A percentile compares a stretch with the other conserved stretches of the same genome.
These are phyloP conservation scores for Vultur gryphus DNA, from an alignment of 2,797 vertebrate species.

Conservation along the genomic window DNA sequence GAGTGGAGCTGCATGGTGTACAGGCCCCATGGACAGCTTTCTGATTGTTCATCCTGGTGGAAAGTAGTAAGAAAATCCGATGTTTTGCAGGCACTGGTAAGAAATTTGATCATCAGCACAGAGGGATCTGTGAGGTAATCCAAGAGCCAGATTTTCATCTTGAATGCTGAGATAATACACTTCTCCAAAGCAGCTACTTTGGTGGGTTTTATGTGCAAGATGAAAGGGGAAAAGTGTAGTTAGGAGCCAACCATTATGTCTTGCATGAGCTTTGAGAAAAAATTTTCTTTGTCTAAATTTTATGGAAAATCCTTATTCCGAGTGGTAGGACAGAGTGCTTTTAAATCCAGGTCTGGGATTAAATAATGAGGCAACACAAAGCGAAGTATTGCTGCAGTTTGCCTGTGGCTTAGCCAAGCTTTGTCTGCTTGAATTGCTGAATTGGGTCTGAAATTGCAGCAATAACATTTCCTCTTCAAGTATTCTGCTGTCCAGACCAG, in stretches of 20 bases:
- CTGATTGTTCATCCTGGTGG: fast-evolving
- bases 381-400: background rate
- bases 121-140: background rate
- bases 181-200: background rate
- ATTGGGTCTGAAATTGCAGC: conserved; percentile 3
- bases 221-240: background rate
- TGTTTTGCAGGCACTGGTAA: background rate
- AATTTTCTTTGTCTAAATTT: background rate
- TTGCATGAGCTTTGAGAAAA: background rate
- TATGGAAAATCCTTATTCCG: background rate
- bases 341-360: background rate
- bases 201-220: background rate
- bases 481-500: background rate
- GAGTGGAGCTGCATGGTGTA: fast-evolving
- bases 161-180: background rate
- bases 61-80: background rate
- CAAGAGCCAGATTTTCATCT: background rate
- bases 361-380: background rate
- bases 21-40: fast-evolving
- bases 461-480: background rate
- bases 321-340: background rate
- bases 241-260: background rate
- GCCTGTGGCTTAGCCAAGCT: conserved; percentile 3
- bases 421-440: background rate
- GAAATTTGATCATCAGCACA: background rate